Percentiles rank a stretch among this genome's conserved stretches.
These are phyloP conservation scores for Helostoma temminkii DNA, from an alignment of 2,797 vertebrate species.

Conservation along the genomic window DNA sequence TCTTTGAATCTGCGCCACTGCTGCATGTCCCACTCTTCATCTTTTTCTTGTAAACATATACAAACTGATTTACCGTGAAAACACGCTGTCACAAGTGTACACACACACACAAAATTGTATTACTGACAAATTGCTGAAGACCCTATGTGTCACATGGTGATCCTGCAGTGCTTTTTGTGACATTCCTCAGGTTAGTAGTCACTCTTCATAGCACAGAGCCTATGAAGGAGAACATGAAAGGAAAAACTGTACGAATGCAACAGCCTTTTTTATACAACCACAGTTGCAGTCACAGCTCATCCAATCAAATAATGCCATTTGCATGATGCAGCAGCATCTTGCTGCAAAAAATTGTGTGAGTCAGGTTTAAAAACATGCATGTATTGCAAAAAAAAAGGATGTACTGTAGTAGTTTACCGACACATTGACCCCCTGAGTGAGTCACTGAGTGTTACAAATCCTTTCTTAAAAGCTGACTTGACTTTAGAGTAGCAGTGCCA, in stretches of 20 bases:
- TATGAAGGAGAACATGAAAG: slow-evolving; percentile 14
- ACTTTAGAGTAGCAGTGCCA: slow-evolving; percentile 40
- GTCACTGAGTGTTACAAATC: slow-evolving; percentile 65
- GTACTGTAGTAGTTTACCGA: slow-evolving; percentile 53
- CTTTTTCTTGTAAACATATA: slow-evolving; percentile 47
- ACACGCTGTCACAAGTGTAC: slow-evolving; percentile 29
- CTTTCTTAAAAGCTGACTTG: slow-evolving; percentile 49
- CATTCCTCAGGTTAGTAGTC: slow-evolving; percentile 20
- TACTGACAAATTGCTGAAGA: slow-evolving; percentile 47
- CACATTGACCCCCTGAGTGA: slow-evolving; percentile 58
- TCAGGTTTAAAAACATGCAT: slow-evolving; percentile 31
- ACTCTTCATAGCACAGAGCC: slow-evolving; percentile 11
- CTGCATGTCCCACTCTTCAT: slow-evolving; percentile 44
- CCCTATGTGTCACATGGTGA: slow-evolving; percentile 25
- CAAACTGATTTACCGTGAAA: slow-evolving; percentile 42
- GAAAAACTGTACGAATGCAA: slow-evolving; percentile 25
- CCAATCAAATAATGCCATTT: slow-evolving; percentile 67
- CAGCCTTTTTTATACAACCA: slow-evolving; percentile 29
- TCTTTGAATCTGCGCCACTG: slow-evolving; percentile 57
- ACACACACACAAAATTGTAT: slow-evolving; percentile 11
- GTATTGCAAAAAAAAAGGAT: slow-evolving; percentile 39
- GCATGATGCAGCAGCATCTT: slow-evolving; percentile 69
- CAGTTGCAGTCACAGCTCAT: slow-evolving; percentile 56
- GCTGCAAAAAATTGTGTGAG: slow-evolving; percentile 30
- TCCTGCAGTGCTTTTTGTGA: slow-evolving; percentile 33